phyloP scores from a whole-genome alignment of 2,797 vertebrate genomes.

The Cryptoblepharus egeriae region DNA sequence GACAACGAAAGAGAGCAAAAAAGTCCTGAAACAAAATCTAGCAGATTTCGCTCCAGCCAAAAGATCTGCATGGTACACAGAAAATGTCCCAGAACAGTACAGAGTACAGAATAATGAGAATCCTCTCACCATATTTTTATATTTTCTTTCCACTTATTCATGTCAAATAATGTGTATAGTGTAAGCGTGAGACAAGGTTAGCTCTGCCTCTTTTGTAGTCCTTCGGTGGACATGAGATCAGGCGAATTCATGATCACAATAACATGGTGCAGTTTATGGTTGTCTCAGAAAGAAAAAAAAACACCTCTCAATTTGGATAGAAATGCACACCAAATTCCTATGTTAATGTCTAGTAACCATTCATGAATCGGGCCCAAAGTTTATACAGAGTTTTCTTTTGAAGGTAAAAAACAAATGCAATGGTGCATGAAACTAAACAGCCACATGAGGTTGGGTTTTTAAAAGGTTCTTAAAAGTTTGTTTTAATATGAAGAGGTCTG shows the following conservation, averaged over 20 bases:
- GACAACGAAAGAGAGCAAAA: not conserved
- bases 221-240: conserved; percentile 47
- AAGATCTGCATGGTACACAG: not conserved
- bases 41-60: not conserved
- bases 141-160: not conserved
- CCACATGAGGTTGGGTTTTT: conserved; percentile 73
- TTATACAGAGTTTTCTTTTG: conserved; percentile 80
- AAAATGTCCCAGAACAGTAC: not conserved
- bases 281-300: conserved; percentile 42
- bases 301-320: conserved; percentile 53
- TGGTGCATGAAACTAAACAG: conserved; percentile 83
- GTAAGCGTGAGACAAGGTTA: conserved; percentile 8
- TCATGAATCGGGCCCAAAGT: conserved; percentile 85
- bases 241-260: conserved; percentile 4
- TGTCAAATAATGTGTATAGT: not conserved
- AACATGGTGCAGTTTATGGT: conserved; percentile 23
- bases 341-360: conserved; percentile 81
- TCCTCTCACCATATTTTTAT: not conserved
- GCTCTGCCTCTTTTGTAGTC: conserved; percentile 13
- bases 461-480: conserved; percentile 52
- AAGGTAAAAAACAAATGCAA: conserved; percentile 77
- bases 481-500: conserved; percentile 76
- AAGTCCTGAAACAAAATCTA: conserved; percentile 4
- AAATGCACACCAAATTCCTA: conserved; percentile 70
- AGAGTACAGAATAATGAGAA: not conserved